Base-by-base conservation (phyloP, 37 sponge, comb jelly and placozoan genomes). In the Corticium candelabrum region DNA sequence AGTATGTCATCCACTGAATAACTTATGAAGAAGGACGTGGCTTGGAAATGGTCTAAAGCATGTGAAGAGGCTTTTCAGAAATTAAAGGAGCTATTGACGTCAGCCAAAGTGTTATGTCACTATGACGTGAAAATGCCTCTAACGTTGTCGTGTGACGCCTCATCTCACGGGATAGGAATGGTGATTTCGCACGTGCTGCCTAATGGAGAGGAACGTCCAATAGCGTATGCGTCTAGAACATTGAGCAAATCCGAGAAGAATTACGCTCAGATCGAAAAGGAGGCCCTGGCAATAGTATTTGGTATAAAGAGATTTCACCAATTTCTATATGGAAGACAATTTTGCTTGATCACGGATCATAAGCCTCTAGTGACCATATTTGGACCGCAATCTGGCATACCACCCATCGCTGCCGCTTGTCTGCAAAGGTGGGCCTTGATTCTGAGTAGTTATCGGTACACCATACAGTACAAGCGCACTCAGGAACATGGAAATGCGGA, bases 111-210 rank as follows among this genome's bases (percentile, higher is more conserved):
- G n/a, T 43, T 85, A 15, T 70, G 39, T 0, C 85, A 85, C 68
- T 85, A 69, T 75, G 72, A 85, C 39, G 29, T 50, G 27, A n/a
- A 0, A 0, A 38, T 76, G 3, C 80, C 80, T 0, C 4, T 85
- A 0, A 2, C 11, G 41, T 0, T 85, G 37, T 68, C 76, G 3
- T 38, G 68, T 0, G 81, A 85, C 79, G 81, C 80, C 21, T 85
- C 84, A 15, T 34, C 68, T 0, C 77, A 85, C 34, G 86, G 81
- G 11, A 2, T 85, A 32, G 77, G 85, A 34, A 77, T 78, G 1
- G 78, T 85, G 2, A 0, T 85, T 21, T 85, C 86, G 37, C 86
- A 76, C 34, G 67, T 77, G 0, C 21, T 72, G 34, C 73, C 81
- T 0, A 40, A 70, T 41, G 84, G 79, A 21, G 7, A 11, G 34